Conservation (phyloP, 2,888 invertebrate species). For the Sphaeridia pumilis region DNA sequence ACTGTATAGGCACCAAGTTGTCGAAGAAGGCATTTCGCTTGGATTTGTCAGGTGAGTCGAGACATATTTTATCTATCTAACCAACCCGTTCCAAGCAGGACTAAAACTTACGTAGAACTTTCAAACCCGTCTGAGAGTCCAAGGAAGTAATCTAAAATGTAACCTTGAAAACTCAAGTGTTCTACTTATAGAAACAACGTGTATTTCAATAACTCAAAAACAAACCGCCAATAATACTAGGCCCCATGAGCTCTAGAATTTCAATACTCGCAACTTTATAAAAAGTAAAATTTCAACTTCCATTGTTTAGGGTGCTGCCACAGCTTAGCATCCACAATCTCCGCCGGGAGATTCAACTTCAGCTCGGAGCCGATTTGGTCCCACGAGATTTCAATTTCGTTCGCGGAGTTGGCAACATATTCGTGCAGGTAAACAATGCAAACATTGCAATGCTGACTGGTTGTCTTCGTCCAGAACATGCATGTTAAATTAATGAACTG, state of each 20-base stretch:
- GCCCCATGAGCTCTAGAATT: no score
- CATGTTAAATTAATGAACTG: not conserved
- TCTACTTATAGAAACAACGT: no score
- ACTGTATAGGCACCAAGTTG: slow-evolving; percentile 43
- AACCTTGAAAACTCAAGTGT: no score
- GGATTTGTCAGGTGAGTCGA: slow-evolving; percentile 43
- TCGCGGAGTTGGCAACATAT: slow-evolving; percentile 45
- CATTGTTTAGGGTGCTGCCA: slow-evolving; percentile 40
- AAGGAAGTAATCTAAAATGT: no score
- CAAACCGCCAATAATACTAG: no score
- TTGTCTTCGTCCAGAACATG: not conserved
- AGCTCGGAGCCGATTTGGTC: slow-evolving; percentile 41
- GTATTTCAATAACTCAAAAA: no score
- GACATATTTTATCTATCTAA: no score
- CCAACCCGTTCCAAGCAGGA: not conserved
- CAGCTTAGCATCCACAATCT: slow-evolving; percentile 40
- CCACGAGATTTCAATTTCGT: slow-evolving; percentile 44
- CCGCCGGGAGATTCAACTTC: slow-evolving; percentile 41
- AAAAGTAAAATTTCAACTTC: not conserved
- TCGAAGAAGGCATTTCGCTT: slow-evolving; percentile 43
- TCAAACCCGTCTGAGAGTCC: no score
- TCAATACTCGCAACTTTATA: no score
- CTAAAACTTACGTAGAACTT: no score
- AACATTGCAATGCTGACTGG: not conserved
- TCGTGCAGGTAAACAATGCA: slow-evolving; percentile 40